phyloP scores from a whole-genome alignment of 1,140 invertebrate genomes.

The Chrysopa pallens region DNA sequence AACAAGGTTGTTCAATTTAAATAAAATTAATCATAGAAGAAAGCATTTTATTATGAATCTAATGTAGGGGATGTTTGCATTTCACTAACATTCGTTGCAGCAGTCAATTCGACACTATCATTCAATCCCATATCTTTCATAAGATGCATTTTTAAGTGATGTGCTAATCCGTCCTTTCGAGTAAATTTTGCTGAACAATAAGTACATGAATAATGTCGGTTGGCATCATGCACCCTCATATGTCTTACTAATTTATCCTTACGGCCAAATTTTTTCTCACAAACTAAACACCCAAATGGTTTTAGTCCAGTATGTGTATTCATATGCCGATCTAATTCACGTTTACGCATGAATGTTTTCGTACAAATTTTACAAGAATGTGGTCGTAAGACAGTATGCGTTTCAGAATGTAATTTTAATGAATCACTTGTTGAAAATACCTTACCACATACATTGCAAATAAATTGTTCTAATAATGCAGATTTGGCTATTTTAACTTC shows the following conservation, averaged over 20 bases:
- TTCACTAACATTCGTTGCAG: no score
- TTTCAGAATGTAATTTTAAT: slow-evolving; percentile 13
- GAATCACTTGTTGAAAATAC: slow-evolving; percentile 24
- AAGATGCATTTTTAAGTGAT: slow-evolving; percentile 33
- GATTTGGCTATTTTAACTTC: background rate
- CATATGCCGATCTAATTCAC: slow-evolving; percentile 41
- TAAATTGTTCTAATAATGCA: slow-evolving; percentile 8
- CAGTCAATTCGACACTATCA: no score
- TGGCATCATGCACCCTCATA: slow-evolving; percentile 35
- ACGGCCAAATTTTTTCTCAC: slow-evolving; percentile 40
- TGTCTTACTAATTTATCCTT: slow-evolving; percentile 47
- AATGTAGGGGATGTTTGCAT: no score
- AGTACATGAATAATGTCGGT: slow-evolving; percentile 30
- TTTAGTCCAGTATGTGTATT: slow-evolving; percentile 37
- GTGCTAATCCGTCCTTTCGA: slow-evolving; percentile 30
- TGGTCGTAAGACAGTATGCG: slow-evolving; percentile 13
- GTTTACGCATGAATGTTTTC: slow-evolving; percentile 39
- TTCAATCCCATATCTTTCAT: background rate
- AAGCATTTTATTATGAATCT: no score
- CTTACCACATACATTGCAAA: slow-evolving; percentile 30
- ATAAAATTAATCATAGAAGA: no score
- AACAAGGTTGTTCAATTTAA: no score
- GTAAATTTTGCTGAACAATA: slow-evolving; percentile 33
- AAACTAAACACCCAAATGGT: slow-evolving; percentile 38
- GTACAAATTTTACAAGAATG: slow-evolving; percentile 36